Percentiles rank a stretch among this genome's conserved stretches.
Conservation (phyloP, 2,888 invertebrate genomes). For the Drosophila histrio region DNA sequence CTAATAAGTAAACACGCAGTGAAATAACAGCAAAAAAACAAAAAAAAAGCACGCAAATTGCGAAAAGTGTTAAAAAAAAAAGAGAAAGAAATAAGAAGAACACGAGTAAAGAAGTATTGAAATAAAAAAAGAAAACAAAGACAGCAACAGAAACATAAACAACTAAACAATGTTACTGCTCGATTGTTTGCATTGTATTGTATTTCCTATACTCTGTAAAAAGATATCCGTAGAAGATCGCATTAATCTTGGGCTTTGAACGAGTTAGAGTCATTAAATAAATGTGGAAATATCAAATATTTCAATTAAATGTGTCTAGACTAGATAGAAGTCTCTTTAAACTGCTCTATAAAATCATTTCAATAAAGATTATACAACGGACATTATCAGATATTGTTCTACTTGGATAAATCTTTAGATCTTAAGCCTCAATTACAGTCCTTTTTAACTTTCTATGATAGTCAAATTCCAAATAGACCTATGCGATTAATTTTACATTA, state of each 20-base stretch:
- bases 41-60: slow-evolving; percentile 18
- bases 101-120: neutral
- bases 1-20: slow-evolving; percentile 42
- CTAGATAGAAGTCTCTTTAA: neutral
- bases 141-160: slow-evolving; percentile 5
- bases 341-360: neutral
- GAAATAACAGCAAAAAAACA: slow-evolving; percentile 26
- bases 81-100: slow-evolving; percentile 1
- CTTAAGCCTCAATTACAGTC: too few relatives aligned
- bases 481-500: neutral
- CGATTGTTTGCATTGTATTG: neutral
- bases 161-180: slow-evolving; percentile 16
- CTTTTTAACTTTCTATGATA: too few relatives aligned
- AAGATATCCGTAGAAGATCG: neutral
- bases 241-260: neutral
- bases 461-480: too few relatives aligned
- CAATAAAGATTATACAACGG: neutral
- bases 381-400: too few relatives aligned
- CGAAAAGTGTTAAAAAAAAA: slow-evolving; percentile 24
- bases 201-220: slow-evolving; percentile 3
- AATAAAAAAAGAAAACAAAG: slow-evolving; percentile 18
- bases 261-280: neutral
- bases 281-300: too few relatives aligned
- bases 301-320: neutral
- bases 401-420: too few relatives aligned